Base-by-base conservation (phyloP, 2,113 vertebrate genomes). In the Hydrolagus affinis region DNA sequence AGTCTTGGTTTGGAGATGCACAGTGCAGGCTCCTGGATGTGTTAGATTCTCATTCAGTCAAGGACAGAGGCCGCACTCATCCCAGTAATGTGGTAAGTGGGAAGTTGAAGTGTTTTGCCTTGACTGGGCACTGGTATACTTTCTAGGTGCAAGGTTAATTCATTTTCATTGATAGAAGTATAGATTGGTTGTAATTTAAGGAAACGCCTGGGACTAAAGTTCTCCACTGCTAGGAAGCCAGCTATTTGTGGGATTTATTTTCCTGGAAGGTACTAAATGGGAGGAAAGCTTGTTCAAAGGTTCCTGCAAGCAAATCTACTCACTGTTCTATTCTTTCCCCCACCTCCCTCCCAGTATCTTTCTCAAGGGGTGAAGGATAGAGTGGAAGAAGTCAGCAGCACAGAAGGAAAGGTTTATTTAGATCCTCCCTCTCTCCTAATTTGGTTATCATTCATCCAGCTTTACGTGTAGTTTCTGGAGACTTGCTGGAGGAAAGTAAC, bases 121-220 rank as follows among this genome's bases (percentile, higher is more conserved):
- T 68, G 60, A 83, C 32, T 62, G 30, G 78, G 25, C 66, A 25
- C 62, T 66, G 59, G 15, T 25, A 21, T 83, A 83, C 60, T 83
- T 83, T 64, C 32, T 66, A 83, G 78, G 78, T 83, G 78, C 78
- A 83, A 83, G 78, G 78, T 68, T 83, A 83, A 83, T 83, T 83
- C 78, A 83, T 83, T 66, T 83, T 83, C 66, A 83, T 83, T 23
- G 78, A 83, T 83, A 11, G 8, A 83, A 64, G 8, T 66, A 83
- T 83, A 66, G 78, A 83, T 83, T 66, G 19, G 62, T 21, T 83
- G 78, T 83, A 83, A 83, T 83, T 83, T 83, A 83, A 83, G 78
- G 78, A 83, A 83, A 66, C 78, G 66, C 32, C 66, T 83, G 78
- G 64, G 60, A 83, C 78, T 83, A 83, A 83, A 83, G 66, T 83